Conservation (phyloP, 1,140 invertebrate species). For the Teleogryllus occipitalis region DNA sequence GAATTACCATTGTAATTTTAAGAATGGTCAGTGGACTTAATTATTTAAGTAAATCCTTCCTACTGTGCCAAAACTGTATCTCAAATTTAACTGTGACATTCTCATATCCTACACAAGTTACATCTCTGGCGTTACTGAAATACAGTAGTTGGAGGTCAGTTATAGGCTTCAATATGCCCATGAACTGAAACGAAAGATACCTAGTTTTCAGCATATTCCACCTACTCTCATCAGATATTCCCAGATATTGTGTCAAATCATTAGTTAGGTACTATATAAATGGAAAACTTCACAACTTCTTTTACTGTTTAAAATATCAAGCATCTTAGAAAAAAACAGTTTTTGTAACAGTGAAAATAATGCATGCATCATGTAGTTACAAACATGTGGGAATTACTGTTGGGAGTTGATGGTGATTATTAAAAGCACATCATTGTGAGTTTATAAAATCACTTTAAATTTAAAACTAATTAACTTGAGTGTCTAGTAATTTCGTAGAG, state of each 20-base stretch:
- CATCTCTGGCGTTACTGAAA: not conserved
- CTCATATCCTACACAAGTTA: not conserved
- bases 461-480: not conserved
- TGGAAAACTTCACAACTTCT: too few relatives aligned
- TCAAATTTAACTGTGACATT: not conserved
- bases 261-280: too few relatives aligned
- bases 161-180: not conserved
- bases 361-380: too few relatives aligned
- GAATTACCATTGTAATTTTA: not conserved
- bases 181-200: not conserved
- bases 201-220: not conserved
- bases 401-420: too few relatives aligned
- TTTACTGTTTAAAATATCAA: too few relatives aligned
- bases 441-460: not conserved
- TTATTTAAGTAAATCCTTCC: not conserved
- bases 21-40: not conserved
- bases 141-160: not conserved
- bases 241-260: too few relatives aligned
- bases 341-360: too few relatives aligned
- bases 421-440: not conserved
- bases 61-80: not conserved
- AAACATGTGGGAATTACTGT: too few relatives aligned
- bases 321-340: too few relatives aligned
- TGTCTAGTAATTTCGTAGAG: not conserved
- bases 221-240: too few relatives aligned